phyloP scores from a whole-genome alignment of 2,888 invertebrate species.

The Trichacis sp. region DNA sequence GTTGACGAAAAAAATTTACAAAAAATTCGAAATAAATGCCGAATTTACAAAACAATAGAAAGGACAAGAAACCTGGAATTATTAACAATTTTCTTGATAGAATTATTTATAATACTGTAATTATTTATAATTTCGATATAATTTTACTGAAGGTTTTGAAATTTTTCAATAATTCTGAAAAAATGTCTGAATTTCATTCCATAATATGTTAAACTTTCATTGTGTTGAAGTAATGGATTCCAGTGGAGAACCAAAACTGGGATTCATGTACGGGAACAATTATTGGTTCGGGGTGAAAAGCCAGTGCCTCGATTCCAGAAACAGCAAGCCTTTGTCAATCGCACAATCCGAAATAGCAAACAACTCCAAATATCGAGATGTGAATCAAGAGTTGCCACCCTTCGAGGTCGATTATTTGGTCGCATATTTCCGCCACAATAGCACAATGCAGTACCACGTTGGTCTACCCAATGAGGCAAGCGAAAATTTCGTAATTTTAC shows the following conservation, averaged over 20 bases:
- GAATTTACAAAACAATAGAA: no score
- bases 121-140: no score
- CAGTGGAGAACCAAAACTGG: constrained; percentile 71
- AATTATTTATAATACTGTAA: no score
- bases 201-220: no score
- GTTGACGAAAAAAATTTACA: no score
- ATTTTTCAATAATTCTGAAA: no score
- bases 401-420: constrained; percentile 64
- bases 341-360: constrained; percentile 49
- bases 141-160: no score
- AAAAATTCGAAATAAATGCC: no score
- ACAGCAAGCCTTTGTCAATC: constrained; percentile 55
- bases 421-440: constrained; percentile 67
- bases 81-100: no score
- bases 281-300: constrained; percentile 73
- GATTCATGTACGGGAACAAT: constrained; percentile 74
- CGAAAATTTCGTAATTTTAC: no score
- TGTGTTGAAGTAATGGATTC: constrained; percentile 70
- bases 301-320: constrained; percentile 70
- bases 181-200: no score
- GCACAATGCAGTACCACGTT: constrained; percentile 67
- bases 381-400: constrained; percentile 66
- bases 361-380: constrained; percentile 53
- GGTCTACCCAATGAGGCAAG: constrained; percentile 67
- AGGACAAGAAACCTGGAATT: no score